Evolutionary conservation across 2,797 vertebrate genomes (phyloP), one percentile per base, ranked within the genome.

Genomic region (Amblyopsis hoosieri): DNA sequence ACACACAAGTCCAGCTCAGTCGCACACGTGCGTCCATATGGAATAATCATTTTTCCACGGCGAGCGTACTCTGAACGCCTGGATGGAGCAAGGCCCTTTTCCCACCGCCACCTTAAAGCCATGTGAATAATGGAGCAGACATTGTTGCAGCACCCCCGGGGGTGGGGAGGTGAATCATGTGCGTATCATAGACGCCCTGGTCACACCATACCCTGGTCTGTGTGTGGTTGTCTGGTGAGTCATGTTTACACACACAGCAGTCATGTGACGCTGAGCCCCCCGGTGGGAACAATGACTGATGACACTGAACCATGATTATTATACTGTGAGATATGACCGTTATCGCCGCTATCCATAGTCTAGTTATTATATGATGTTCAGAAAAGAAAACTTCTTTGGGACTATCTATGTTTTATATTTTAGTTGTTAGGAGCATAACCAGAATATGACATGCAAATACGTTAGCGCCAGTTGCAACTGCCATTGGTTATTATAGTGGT

Each of bases 11-110:
- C 57, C 52, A 62, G 15, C 68, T 64, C 37, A 4, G 57, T 42
- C 37, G 70, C 60, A 82, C 83, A 89, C 86, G 85, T 89, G 85
- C 67, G 80, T 83, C 79, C 84, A 85, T 78, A 65, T 82, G 80
- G 56, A 62, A 51, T 66, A 56, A 56, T 77, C 49, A 5, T 55
- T 66, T 62, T 54, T 50, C 45, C 61, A 11, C 51, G 12, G n/a
- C 37, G 51, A 55, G 31, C 64, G 78, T 79, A 11, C 72, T 75
- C 65, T 68, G 52, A 70, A 80, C 67, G 19, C 61, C 54, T 55
- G 49, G 47, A 57, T 62, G n/a, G 54, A 11, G 14, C 14, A 57
- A 46, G 48, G 67, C 15, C 66, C 60, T 10, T 9, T 62, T 75
- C 13, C 19, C 1, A 0, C 64, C 62, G 73, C 63, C 54, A 67